Conservation (phyloP, 2,113 vertebrate genomes). For the Cryptotis parvus region DNA sequence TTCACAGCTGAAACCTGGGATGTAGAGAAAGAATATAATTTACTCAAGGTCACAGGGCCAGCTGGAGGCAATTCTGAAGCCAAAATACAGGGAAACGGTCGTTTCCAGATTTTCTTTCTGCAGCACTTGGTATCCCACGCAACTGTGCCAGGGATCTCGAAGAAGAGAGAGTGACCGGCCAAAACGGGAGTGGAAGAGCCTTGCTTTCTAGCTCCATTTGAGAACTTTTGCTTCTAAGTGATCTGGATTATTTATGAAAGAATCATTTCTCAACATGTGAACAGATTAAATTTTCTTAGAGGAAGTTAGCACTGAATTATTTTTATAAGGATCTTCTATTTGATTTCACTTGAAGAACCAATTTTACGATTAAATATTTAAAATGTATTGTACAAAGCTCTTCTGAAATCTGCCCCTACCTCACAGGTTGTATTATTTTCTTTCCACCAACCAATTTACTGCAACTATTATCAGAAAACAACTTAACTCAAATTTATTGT, state of each 20-base stretch:
- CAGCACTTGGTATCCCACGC: neutral
- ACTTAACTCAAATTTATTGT: neutral
- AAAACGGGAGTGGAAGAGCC: no score
- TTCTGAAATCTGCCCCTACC: neutral
- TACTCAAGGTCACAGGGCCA: constrained; percentile 6
- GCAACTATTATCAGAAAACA: neutral
- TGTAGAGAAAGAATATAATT: neutral
- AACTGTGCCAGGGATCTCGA: neutral
- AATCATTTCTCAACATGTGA: no score
- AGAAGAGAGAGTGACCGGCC: neutral
- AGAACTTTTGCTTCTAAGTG: neutral
- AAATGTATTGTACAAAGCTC: neutral
- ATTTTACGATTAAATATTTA: neutral
- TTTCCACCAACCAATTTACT: neutral
- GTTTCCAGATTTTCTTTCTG: neutral
- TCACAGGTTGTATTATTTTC: neutral
- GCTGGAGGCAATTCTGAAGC: neutral
- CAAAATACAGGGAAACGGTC: neutral
- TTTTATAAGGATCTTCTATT: no score
- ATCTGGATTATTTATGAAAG: no score
- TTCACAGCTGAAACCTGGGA: neutral
- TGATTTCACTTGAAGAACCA: constrained; percentile 21
- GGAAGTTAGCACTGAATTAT: no score
- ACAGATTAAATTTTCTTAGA: no score
- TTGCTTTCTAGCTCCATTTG: neutral